Percentiles rank a stretch among this genome's conserved stretches.
Conservation (phyloP, 2,888 invertebrate species). For the Pachliopta kotzebuea region DNA sequence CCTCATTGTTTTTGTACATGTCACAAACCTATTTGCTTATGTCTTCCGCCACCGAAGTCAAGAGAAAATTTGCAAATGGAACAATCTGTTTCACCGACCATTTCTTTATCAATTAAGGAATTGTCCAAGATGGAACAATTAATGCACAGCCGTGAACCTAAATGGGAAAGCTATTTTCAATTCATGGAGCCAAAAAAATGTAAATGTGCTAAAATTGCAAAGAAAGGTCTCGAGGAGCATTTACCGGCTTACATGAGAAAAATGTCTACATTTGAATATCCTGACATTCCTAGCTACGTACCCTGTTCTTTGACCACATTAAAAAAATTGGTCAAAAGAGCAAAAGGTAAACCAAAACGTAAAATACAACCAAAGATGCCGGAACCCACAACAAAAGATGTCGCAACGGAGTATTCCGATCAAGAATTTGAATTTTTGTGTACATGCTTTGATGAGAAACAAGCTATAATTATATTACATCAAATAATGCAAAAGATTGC, state of each 20-base stretch:
- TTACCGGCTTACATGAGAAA: constrained; percentile 64
- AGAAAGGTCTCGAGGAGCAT: constrained; percentile 58
- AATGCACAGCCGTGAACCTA: constrained; percentile 56
- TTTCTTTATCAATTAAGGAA: constrained; percentile 39
- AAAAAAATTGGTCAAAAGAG: constrained; percentile 49
- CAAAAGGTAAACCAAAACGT: constrained; percentile 37
- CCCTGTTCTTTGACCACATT: constrained; percentile 47
- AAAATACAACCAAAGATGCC: not conserved
- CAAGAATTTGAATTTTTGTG: constrained; percentile 54
- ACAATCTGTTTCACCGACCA: constrained; percentile 3
- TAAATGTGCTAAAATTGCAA: constrained; percentile 51
- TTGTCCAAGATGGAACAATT: constrained; percentile 37
- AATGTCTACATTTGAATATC: constrained; percentile 49
- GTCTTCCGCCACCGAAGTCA: not conserved
- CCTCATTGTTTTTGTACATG: constrained; percentile 51
- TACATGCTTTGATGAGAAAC: constrained; percentile 50
- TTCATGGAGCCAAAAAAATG: constrained; percentile 51
- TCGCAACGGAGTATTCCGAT: constrained; percentile 54
- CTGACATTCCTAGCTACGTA: constrained; percentile 58
- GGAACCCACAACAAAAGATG: constrained; percentile 46
- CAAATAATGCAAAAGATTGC: constrained; percentile 27
- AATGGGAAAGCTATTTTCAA: constrained; percentile 57
- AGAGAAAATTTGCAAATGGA: constrained; percentile 20
- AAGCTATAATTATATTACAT: constrained; percentile 31
- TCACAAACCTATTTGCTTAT: not conserved